Evolutionary conservation across 2,797 vertebrate genomes (phyloP).

Genomic region (Channallabes apus): DNA sequence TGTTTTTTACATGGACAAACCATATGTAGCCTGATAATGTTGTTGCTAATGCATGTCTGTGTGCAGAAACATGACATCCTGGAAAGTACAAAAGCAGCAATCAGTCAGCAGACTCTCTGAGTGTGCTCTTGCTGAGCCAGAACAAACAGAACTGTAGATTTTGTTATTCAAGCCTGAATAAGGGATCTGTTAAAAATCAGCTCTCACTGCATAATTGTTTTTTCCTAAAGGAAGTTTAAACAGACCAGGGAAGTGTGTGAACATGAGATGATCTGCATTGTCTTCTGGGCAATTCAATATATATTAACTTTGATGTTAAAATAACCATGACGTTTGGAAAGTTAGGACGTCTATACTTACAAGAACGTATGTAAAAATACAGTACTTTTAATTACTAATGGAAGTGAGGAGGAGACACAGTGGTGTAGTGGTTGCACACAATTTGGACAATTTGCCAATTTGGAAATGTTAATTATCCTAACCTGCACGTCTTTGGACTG

Average conservation of each 20-base stretch:
- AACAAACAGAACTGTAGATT: conserved; percentile 10
- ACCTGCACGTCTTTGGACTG: no score
- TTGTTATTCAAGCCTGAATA: not conserved
- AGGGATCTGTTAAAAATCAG: not conserved
- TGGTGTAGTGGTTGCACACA: no score
- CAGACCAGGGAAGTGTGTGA: not conserved
- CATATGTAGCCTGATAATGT: not conserved
- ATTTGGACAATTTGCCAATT: no score
- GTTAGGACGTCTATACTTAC: not conserved
- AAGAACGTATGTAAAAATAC: not conserved
- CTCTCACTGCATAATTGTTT: not conserved
- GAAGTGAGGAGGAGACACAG: not conserved
- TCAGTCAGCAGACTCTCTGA: not conserved
- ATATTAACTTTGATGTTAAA: not conserved
- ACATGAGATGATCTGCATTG: not conserved
- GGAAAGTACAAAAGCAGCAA: not conserved
- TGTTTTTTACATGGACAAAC: not conserved
- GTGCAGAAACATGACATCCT: not conserved
- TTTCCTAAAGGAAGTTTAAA: not conserved
- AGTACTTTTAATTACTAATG: not conserved
- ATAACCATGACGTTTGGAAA: not conserved
- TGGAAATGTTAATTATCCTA: no score
- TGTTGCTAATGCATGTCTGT: not conserved
- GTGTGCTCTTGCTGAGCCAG: not conserved
- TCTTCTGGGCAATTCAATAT: not conserved